Conservation (phyloP, 2,797 vertebrate species). For the Sebastes reedi region DNA sequence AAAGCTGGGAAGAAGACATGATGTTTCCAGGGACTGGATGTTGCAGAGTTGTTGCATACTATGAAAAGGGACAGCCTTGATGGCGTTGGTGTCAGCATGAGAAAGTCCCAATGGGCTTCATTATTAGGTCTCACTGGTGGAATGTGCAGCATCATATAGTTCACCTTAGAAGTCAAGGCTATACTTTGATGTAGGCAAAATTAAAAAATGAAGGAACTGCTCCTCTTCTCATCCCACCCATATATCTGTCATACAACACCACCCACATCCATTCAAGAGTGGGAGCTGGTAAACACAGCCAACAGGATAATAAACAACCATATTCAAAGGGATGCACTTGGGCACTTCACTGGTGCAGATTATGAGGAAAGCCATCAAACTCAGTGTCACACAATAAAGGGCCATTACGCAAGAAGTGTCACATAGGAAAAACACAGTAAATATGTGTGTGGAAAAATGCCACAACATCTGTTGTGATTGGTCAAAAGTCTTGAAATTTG, state of each 20-base stretch:
- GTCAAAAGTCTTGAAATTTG: too few species aligned
- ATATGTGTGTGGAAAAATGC: too few species aligned
- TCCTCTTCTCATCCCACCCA: constrained; percentile 44
- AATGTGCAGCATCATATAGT: constrained; percentile 16
- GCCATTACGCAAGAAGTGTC: constrained; percentile 7
- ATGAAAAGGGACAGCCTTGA: neutral
- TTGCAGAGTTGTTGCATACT: constrained; percentile 12
- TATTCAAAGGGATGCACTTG: neutral
- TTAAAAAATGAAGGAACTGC: constrained; percentile 29
- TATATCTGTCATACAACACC: constrained; percentile 48
- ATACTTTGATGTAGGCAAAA: neutral
- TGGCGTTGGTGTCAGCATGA: constrained; percentile 23
- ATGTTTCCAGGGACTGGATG: neutral
- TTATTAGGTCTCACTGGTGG: constrained; percentile 33
- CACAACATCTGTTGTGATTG: too few species aligned
- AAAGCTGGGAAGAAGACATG: neutral
- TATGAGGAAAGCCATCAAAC: neutral
- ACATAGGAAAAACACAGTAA: neutral
- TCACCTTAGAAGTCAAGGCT: neutral
- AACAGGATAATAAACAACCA: constrained; percentile 22
- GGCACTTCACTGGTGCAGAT: constrained; percentile 3
- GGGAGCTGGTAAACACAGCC: constrained; percentile 61
- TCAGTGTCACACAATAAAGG: neutral
- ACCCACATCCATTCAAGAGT: constrained; percentile 43
- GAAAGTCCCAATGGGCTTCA: constrained; percentile 25